Evolutionary conservation across 2,888 invertebrate genomes (phyloP).

Genomic region (Epinotia bilunana): DNA sequence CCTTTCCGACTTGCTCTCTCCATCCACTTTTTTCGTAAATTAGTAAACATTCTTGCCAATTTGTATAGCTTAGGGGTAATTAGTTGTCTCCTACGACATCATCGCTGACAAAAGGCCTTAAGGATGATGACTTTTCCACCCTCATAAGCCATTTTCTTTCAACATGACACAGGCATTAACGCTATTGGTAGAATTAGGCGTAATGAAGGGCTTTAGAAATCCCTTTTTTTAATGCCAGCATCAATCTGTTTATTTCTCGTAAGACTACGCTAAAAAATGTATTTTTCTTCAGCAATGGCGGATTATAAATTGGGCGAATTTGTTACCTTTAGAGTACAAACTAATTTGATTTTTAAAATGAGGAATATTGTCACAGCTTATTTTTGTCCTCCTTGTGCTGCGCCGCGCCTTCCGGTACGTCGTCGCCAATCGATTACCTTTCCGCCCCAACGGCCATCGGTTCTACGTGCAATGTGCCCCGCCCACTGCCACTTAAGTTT

Average conservation of each 20-base stretch:
- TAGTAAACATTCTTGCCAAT: slow-evolving; percentile 83
- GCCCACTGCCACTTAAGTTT: no score
- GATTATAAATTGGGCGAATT: slow-evolving; percentile 29
- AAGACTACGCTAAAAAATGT: slow-evolving; percentile 29
- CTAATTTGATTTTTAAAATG: slow-evolving; percentile 22
- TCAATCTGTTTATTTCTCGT: slow-evolving; percentile 43
- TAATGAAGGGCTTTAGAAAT: slow-evolving; percentile 65
- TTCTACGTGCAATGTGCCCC: no score
- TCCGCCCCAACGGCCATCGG: no score
- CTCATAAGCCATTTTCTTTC: neutral
- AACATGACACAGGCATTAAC: slow-evolving; percentile 23
- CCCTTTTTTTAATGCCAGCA: slow-evolving; percentile 34
- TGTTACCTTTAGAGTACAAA: slow-evolving; percentile 23
- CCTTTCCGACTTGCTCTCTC: slow-evolving; percentile 21
- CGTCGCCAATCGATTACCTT: no score
- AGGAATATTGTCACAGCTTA: slow-evolving; percentile 4
- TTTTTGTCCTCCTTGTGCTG: neutral
- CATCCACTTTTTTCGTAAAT: slow-evolving; percentile 68
- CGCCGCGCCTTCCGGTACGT: no score
- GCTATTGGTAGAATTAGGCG: slow-evolving; percentile 52
- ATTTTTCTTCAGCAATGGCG: slow-evolving; percentile 21
- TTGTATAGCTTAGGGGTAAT: slow-evolving; percentile 82
- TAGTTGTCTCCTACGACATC: slow-evolving; percentile 62
- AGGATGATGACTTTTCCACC: neutral
- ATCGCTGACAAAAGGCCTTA: neutral